A percentile compares a stretch with the other conserved stretches of the same genome.
Conservation (phyloP, 2,888 invertebrate genomes). For the Conops quadrifasciatus region DNA sequence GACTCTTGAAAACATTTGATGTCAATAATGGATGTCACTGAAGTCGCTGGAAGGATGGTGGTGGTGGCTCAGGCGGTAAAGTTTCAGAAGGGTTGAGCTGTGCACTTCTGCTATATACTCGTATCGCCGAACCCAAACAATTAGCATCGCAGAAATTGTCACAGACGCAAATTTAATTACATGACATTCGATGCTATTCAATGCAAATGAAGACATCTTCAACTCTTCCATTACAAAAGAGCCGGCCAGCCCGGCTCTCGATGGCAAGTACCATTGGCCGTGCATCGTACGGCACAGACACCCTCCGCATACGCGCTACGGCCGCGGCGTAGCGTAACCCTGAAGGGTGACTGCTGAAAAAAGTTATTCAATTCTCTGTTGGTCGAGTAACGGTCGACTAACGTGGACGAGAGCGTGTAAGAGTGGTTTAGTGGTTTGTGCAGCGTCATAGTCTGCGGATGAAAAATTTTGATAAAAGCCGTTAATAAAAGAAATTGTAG, state of each 20-base stretch:
- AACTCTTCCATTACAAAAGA: background rate
- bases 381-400: background rate
- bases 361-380: background rate
- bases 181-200: slow-evolving; percentile 36
- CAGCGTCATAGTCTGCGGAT: too few species aligned
- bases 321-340: background rate
- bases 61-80: slow-evolving; percentile 3
- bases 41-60: slow-evolving; percentile 15
- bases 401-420: background rate
- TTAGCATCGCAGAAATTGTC: slow-evolving; percentile 49
- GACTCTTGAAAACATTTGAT: slow-evolving; percentile 24
- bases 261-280: background rate
- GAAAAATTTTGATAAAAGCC: slow-evolving; percentile 2
- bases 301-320: slow-evolving; percentile 6
- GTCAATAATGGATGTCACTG: slow-evolving; percentile 26
- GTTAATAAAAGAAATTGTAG: background rate
- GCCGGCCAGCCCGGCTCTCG: background rate
- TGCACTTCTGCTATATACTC: background rate
- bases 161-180: slow-evolving; percentile 60
- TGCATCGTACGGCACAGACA: slow-evolving; percentile 13
- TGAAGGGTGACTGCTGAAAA: slow-evolving; percentile 15
- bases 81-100: slow-evolving; percentile 23
- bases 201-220: slow-evolving; percentile 34
- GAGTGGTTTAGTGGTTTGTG: too few species aligned
- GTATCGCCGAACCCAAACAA: slow-evolving; percentile 10